Evolutionary conservation across 2,888 invertebrate genomes (phyloP), one percentile per base, ranked within the genome.

Genomic region (Drosophila lacicola): DNA sequence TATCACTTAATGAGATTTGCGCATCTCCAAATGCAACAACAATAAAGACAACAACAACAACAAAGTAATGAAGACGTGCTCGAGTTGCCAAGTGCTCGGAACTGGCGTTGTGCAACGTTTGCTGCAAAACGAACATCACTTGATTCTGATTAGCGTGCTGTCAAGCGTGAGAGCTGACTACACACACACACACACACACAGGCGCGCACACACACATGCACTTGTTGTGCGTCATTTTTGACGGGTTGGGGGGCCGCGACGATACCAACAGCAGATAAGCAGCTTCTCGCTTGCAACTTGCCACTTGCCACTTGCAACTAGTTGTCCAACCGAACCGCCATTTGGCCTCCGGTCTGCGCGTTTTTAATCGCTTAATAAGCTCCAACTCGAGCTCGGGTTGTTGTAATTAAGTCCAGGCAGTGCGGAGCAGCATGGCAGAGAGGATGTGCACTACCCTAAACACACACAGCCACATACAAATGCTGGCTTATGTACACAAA

Each of bases 111-210:
- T 55, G 67, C 57, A 63, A 42, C 53, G 82, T 69, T 71, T 76
- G 84, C 80, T 74, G 80, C 78, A 80, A 70, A 82, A 76, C 82
- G 82, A 81, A 86, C 88, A 82, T 90, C 88, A 84, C 88, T 90
- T 88, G 90, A 90, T 90, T 87, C 90, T 91, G 91, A 91, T 91
- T 91, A 91, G 91, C 83, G 88, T 80, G 91, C 89, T 90, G 91
- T 87, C 87, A 90, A 89, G 90, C 90, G 88, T 91, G 86, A 83
- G 83, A 88, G 85, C 79, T 86, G 73, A 61, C 75, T 70, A 56
- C 63, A 64, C 53, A 81, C 44, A 73, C 60, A 73, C n/a, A 58
- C 60, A 57, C 36, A 39, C 45, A 46, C 41, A 64, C 36, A 42
- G 6, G 25, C 25, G 6, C 37, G 66, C 58, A 49, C 49, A 57